Evolutionary conservation across 2,888 invertebrate genomes (phyloP).

Genomic region (Adelphocoris suturalis): DNA sequence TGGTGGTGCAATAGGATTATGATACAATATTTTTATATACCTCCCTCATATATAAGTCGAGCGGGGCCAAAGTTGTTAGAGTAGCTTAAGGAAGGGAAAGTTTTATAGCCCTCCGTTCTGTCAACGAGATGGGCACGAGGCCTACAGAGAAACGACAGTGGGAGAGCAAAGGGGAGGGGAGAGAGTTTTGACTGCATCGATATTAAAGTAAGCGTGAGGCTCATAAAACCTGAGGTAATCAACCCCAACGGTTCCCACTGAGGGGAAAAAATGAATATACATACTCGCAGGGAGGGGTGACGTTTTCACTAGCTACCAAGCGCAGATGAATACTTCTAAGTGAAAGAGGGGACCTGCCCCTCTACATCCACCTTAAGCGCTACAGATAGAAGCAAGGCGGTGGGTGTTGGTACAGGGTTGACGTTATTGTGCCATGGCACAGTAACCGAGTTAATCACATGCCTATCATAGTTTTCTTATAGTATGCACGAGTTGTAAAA

Average conservation of each 20-base stretch:
- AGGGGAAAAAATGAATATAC: neutral
- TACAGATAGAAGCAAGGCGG: neutral
- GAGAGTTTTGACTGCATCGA: constrained; percentile 43
- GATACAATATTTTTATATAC: neutral
- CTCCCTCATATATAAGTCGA: neutral
- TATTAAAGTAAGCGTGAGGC: constrained; percentile 37
- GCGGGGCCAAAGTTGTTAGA: neutral
- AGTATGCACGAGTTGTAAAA: too few species aligned
- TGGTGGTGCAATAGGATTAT: neutral
- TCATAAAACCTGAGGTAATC: constrained; percentile 61
- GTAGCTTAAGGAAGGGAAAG: neutral
- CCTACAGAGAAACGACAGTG: neutral
- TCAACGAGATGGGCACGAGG: neutral
- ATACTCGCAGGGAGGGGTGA: neutral
- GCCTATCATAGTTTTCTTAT: too few species aligned
- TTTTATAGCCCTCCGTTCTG: neutral
- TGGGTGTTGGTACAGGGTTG: neutral
- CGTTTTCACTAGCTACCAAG: constrained; percentile 43
- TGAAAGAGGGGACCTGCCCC: constrained; percentile 21
- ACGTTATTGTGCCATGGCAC: neutral
- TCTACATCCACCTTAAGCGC: neutral
- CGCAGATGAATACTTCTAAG: constrained; percentile 47
- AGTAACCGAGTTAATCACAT: too few species aligned
- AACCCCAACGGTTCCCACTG: constrained; percentile 36
- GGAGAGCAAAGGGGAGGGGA: neutral